Evolutionary conservation across 2,888 invertebrate species (phyloP).

Genomic region (Ashinkailepas kermadecensis): DNA sequence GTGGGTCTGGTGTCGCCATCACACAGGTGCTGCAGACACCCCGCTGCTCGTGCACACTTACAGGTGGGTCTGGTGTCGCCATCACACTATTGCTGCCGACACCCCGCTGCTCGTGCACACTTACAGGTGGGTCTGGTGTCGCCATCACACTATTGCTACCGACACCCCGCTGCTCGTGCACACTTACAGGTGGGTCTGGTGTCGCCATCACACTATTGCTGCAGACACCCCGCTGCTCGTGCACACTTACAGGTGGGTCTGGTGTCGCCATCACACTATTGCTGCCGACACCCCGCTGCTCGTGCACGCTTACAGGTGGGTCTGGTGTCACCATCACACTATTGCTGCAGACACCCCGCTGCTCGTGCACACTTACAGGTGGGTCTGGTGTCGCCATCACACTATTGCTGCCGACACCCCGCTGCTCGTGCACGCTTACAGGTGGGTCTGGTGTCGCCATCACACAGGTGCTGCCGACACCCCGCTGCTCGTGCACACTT

Average conservation of each 20-base stretch:
- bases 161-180: no score
- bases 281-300: no score
- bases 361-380: no score
- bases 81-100: not conserved
- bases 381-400: not conserved
- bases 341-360: no score
- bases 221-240: no score
- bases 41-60: no score
- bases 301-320: no score
- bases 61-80: not conserved
- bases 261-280: not conserved
- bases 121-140: no score
- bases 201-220: not conserved
- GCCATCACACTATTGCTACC: not conserved
- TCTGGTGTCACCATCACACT: not conserved
- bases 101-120: no score
- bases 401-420: conserved; percentile 65
- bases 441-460: conserved; percentile 23
- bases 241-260: conserved; percentile 45
- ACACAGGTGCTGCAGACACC: not conserved
- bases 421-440: conserved; percentile 61
- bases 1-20: not conserved
- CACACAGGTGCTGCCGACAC: not conserved
- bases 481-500: no score
- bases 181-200: not conserved